These are phyloP conservation scores for Neopelma chrysocephalum DNA, from an alignment of 2,797 vertebrate genomes.

Conservation along the genomic window DNA sequence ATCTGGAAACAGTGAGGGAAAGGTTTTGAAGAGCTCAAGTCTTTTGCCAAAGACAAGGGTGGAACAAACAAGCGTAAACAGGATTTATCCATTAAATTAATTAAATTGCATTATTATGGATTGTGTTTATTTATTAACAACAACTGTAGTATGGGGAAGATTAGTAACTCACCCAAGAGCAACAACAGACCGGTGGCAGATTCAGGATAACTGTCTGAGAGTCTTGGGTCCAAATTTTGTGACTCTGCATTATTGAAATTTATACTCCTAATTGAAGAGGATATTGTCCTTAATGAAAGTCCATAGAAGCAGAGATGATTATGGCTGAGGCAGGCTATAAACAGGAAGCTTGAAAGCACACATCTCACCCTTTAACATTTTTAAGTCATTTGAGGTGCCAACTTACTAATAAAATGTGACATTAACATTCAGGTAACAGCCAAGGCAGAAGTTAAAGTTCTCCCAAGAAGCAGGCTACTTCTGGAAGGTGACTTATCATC, in stretches of 20 bases:
- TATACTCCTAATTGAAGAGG: conserved; percentile 2
- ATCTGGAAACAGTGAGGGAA: neutral
- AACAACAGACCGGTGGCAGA: neutral
- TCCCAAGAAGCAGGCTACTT: conserved; percentile 6
- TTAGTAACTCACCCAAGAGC: neutral
- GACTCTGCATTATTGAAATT: neutral
- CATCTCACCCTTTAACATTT: conserved; percentile 44
- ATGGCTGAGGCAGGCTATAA: conserved; percentile 43
- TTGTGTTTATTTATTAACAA: conserved; percentile 48
- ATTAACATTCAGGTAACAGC: conserved; percentile 43
- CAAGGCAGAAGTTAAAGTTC: conserved; percentile 45
- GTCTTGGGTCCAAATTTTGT: neutral
- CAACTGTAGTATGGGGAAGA: neutral
- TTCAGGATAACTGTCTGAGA: neutral
- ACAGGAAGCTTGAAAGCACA: conserved; percentile 18
- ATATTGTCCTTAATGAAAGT: conserved; percentile 11
- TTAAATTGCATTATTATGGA: conserved; percentile 32
- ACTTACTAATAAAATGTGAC: conserved; percentile 59
- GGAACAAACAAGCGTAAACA: conserved; percentile 29
- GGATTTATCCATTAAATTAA: conserved; percentile 56
- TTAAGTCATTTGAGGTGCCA: conserved; percentile 56
- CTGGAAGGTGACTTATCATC: conserved; percentile 39
- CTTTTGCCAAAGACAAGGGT: neutral
- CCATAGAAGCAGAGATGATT: neutral
- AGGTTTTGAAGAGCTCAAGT: neutral